These are phyloP conservation scores for Elaeidobius kamerunicus DNA, from an alignment of 2,888 invertebrate species.

Conservation along the genomic window DNA sequence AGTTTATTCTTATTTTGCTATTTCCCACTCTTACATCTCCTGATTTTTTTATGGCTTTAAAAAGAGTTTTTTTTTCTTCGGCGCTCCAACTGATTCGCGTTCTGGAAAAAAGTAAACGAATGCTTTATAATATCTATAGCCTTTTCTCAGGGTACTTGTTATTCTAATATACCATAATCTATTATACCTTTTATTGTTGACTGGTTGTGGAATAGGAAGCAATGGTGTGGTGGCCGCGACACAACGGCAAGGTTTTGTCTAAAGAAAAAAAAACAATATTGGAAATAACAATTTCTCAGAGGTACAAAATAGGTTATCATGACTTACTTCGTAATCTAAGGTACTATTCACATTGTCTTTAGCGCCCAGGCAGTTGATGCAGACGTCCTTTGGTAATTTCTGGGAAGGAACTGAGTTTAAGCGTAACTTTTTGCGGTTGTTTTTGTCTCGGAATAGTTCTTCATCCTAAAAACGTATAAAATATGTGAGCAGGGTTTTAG, in stretches of 20 bases:
- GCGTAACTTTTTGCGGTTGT: conserved; percentile 19
- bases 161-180: too few relatives aligned
- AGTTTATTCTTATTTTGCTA: conserved; percentile 18
- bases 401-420: conserved; percentile 22
- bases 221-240: too few relatives aligned
- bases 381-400: conserved; percentile 20
- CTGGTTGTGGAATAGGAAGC: too few relatives aligned
- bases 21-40: conserved; percentile 21
- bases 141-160: neutral
- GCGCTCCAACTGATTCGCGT: conserved; percentile 16
- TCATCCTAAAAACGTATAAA: conserved; percentile 19
- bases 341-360: neutral
- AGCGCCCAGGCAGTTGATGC: conserved; percentile 11
- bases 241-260: too few relatives aligned
- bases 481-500: too few relatives aligned
- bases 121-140: neutral
- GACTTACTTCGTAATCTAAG: conserved; percentile 1
- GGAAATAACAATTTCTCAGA: too few relatives aligned
- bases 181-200: too few relatives aligned
- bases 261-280: too few relatives aligned
- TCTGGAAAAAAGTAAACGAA: conserved; percentile 5
- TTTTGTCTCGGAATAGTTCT: conserved; percentile 23
- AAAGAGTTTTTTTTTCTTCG: conserved; percentile 18
- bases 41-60: conserved; percentile 19
- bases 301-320: too few relatives aligned